Evolutionary conservation across 2,888 invertebrate species (phyloP).

Genomic region (Heteropelma amictum): DNA sequence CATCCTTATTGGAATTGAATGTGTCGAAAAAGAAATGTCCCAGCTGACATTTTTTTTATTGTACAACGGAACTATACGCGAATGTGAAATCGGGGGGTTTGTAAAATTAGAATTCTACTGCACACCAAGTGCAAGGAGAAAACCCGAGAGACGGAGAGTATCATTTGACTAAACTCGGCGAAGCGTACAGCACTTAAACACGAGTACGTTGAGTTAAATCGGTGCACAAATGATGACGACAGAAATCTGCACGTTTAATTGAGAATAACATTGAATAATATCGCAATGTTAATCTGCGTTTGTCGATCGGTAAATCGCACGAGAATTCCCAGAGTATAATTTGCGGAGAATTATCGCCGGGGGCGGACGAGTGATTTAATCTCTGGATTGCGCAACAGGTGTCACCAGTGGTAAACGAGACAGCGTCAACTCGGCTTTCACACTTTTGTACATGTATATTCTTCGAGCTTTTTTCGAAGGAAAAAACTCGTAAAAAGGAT

Average conservation of each 20-base stretch:
- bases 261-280: conserved; percentile 28
- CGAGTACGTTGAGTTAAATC: conserved; percentile 40
- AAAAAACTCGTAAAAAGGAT: too few relatives aligned
- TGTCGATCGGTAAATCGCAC: conserved; percentile 5
- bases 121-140: neutral
- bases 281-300: neutral
- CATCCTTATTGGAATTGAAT: too few relatives aligned
- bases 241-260: conserved; percentile 51
- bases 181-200: conserved; percentile 8
- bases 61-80: too few relatives aligned
- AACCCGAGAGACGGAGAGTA: neutral
- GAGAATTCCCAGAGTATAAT: conserved; percentile 5
- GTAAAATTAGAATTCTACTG: neutral
- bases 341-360: conserved; percentile 18
- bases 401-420: conserved; percentile 5
- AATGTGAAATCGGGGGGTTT: neutral
- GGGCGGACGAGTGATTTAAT: conserved; percentile 43
- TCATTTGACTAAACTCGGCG: conserved; percentile 21
- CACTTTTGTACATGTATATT: too few relatives aligned
- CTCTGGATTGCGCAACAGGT: conserved; percentile 53
- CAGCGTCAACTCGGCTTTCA: conserved; percentile 10
- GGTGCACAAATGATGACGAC: conserved; percentile 17
- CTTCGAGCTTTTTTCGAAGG: too few relatives aligned
- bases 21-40: too few relatives aligned
- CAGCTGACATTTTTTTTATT: too few relatives aligned